A percentile compares a stretch with the other conserved stretches of the same genome.
Conservation (phyloP, 2,113 vertebrate species). For the Protobothrops flavoviridis region DNA sequence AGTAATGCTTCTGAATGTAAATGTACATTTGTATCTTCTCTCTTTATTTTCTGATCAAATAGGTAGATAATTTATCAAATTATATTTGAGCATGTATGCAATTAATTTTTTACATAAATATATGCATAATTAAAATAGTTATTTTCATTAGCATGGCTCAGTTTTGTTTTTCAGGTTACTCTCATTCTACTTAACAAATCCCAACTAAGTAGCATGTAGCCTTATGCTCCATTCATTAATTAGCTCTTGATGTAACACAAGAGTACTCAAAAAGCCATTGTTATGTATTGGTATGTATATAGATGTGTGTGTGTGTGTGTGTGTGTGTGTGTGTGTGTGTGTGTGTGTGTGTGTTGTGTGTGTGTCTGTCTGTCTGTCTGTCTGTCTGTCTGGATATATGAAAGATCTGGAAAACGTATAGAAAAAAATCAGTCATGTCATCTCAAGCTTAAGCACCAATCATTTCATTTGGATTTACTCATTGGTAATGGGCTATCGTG, state of each 20-base stretch:
- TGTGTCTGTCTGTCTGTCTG: background rate
- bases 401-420: background rate
- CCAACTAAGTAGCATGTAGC: background rate
- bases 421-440: background rate
- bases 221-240: background rate
- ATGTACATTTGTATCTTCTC: background rate
- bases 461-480: background rate
- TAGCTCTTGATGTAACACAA: background rate
- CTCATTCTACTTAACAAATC: background rate
- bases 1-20: slow-evolving; percentile 28
- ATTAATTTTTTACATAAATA: slow-evolving; percentile 25
- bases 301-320: no score
- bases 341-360: background rate
- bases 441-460: background rate
- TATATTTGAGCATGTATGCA: background rate
- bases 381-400: background rate
- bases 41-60: background rate
- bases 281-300: background rate
- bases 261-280: background rate
- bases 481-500: background rate
- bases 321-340: background rate
- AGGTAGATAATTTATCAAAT: slow-evolving; percentile 13
- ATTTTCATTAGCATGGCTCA: slow-evolving; percentile 26
- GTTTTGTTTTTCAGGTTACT: background rate
- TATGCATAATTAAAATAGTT: background rate